Evolutionary conservation across 2,113 vertebrate genomes (phyloP).

Genomic region (Scatophagus argus): DNA sequence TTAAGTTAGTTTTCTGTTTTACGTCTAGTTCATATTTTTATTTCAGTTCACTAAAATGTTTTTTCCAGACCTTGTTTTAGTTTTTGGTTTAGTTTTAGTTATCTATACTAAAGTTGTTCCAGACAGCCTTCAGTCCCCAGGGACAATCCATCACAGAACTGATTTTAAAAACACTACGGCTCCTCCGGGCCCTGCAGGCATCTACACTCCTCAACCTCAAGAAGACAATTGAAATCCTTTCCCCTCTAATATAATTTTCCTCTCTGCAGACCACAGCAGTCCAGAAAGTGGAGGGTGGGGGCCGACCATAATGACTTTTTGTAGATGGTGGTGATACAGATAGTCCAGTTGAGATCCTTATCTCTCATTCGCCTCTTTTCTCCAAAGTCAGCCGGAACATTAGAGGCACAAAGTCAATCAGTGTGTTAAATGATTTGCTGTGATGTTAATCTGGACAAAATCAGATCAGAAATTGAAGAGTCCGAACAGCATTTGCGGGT

Average conservation of each 20-base stretch:
- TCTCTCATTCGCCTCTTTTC: slow-evolving; percentile 38
- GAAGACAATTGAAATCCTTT: slow-evolving; percentile 69
- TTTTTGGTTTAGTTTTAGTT: no score
- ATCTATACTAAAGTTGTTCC: no score
- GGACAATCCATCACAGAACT: slow-evolving; percentile 49
- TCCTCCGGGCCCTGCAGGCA: slow-evolving; percentile 22
- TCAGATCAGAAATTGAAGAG: slow-evolving; percentile 32
- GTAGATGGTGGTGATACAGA: slow-evolving; percentile 69
- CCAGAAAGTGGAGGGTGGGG: slow-evolving; percentile 24
- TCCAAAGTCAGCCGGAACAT: slow-evolving; percentile 56
- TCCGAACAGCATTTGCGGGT: slow-evolving; percentile 4
- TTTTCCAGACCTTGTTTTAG: no score
- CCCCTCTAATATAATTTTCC: slow-evolving; percentile 64
- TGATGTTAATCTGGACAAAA: slow-evolving; percentile 62
- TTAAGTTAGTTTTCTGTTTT: no score
- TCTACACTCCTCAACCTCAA: slow-evolving; percentile 41
- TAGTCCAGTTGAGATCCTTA: slow-evolving; percentile 62
- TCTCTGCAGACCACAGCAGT: slow-evolving; percentile 56
- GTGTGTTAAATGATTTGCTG: slow-evolving; percentile 57
- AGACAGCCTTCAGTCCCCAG: slow-evolving; percentile 21
- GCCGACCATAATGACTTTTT: slow-evolving; percentile 65
- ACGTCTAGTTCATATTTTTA: no score
- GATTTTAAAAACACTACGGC: slow-evolving; percentile 59
- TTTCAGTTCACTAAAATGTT: no score
- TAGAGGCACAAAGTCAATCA: slow-evolving; percentile 56